Conservation (phyloP, 2,113 vertebrate species). For the Peromyscus polionotus region DNA sequence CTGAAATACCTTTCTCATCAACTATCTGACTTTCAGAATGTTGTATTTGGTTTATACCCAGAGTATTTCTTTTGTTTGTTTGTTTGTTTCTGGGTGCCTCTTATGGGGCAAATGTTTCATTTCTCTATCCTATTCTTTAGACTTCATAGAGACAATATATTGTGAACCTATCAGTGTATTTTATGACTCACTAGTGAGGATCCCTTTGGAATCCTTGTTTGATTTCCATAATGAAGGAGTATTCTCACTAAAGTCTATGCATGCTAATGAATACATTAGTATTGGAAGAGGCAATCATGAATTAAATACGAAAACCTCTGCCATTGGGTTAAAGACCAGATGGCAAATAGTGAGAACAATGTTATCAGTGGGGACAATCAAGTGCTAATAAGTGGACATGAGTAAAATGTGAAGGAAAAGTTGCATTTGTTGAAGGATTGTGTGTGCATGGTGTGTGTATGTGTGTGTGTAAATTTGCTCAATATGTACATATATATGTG, state of each 20-base stretch:
- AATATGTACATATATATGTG: not conserved
- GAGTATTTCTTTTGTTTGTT: not conserved
- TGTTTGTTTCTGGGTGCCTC: not conserved
- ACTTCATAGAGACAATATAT: not conserved
- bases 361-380: not conserved
- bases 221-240: not conserved
- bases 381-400: not conserved
- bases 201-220: not conserved
- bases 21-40: not conserved
- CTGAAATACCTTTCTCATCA: not conserved
- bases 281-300: not conserved
- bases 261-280: not conserved
- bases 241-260: not conserved
- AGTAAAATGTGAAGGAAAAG: not conserved
- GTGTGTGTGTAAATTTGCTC: not conserved
- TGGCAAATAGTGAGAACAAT: not conserved
- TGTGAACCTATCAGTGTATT: not conserved
- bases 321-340: not conserved
- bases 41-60: not conserved
- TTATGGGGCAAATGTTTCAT: not conserved
- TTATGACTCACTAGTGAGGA: not conserved
- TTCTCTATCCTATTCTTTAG: not conserved
- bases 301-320: not conserved
- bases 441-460: not conserved
- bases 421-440: no score